These are phyloP conservation scores for Eupeodes latifasciatus DNA, from an alignment of 2,888 invertebrate genomes.

Conservation along the genomic window DNA sequence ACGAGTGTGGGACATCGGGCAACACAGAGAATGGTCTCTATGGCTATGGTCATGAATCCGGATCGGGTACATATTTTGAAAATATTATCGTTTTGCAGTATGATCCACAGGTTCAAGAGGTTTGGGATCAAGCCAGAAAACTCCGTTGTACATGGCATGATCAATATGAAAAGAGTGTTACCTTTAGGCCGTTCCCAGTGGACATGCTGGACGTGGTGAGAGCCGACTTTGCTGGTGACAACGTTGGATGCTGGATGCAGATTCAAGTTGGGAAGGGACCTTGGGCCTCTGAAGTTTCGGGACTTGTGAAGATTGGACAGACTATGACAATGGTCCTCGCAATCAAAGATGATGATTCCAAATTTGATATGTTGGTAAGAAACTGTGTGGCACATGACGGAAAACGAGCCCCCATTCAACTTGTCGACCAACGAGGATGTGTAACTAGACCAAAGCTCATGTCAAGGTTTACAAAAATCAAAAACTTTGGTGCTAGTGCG, in stretches of 20 bases:
- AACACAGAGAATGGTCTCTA: conserved; percentile 95
- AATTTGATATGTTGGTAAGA: conserved; percentile 97
- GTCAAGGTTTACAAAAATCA: conserved; percentile 97
- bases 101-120: conserved; percentile 96
- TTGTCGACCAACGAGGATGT: conserved; percentile 96
- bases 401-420: conserved; percentile 95
- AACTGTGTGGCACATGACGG: conserved; percentile 98
- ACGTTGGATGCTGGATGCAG: conserved; percentile 99
- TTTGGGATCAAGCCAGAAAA: conserved; percentile 97
- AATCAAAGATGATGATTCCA: conserved; percentile 97
- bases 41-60: conserved; percentile 94
- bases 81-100: conserved; percentile 97
- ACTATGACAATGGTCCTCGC: conserved; percentile 98
- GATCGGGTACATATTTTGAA: conserved; percentile 96
- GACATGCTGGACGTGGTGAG: conserved; percentile 98
- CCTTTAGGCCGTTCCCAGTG: conserved; percentile 96
- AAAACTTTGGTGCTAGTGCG: conserved; percentile 96
- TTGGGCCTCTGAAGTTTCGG: conserved; percentile 97
- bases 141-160: conserved; percentile 97
- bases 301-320: conserved; percentile 96
- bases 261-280: conserved; percentile 97
- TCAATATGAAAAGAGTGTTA: conserved; percentile 97
- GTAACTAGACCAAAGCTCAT: conserved; percentile 96
- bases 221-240: conserved; percentile 97
- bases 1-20: conserved; percentile 95